These are phyloP conservation scores for Ptychadena robeensis DNA, from an alignment of 2,797 vertebrate genomes.

Conservation along the genomic window DNA sequence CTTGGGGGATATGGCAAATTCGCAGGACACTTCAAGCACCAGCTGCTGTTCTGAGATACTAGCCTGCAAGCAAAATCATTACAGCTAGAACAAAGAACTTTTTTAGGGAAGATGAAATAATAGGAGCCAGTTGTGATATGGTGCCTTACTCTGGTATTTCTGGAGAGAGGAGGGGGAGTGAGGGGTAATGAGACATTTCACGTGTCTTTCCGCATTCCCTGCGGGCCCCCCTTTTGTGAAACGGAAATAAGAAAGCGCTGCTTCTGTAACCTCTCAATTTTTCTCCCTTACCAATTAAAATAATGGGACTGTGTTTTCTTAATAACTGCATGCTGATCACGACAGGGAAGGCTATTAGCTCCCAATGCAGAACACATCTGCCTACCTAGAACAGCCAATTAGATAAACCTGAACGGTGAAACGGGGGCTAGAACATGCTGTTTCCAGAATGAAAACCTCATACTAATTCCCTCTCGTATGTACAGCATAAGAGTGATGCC, in stretches of 20 bases:
- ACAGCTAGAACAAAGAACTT: constrained; percentile 11
- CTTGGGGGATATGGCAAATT: not conserved
- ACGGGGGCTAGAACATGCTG: constrained; percentile 25
- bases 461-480: constrained; percentile 20
- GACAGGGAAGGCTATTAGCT: constrained; percentile 60
- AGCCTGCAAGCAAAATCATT: constrained; percentile 24
- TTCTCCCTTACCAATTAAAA: constrained; percentile 61
- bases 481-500: not conserved
- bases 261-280: constrained; percentile 52
- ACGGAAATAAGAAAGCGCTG: constrained; percentile 48
- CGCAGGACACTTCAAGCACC: not conserved
- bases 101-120: constrained; percentile 31
- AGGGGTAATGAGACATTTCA: constrained; percentile 23
- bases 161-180: not conserved
- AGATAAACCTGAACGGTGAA: constrained; percentile 53
- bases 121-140: constrained; percentile 28
- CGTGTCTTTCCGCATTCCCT: not conserved
- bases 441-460: constrained; percentile 22
- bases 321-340: constrained; percentile 61
- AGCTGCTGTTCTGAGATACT: not conserved
- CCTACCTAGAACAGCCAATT: constrained; percentile 60
- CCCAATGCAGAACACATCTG: constrained; percentile 61
- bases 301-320: constrained; percentile 63
- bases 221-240: constrained; percentile 36
- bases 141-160: constrained; percentile 1